These are phyloP conservation scores for Nixonia krombeini DNA, from an alignment of 1,140 invertebrate genomes.

Conservation along the genomic window DNA sequence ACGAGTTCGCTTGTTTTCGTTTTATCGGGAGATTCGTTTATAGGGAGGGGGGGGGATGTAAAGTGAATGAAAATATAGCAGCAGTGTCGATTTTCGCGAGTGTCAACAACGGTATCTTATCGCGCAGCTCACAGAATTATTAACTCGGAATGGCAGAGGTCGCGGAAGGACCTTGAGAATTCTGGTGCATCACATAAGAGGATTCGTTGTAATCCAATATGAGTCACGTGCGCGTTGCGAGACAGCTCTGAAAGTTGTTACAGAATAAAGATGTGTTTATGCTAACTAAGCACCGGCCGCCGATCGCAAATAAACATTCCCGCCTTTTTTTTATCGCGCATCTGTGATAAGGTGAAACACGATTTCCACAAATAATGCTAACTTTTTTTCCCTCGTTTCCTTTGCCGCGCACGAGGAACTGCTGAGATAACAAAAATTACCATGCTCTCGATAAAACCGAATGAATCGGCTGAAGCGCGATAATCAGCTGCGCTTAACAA, in stretches of 20 bases:
- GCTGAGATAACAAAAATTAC: no score
- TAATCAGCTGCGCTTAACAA: no score
- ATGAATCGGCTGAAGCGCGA: no score
- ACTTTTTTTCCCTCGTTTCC: no score
- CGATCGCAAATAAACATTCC: conserved; percentile 37
- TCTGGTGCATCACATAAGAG: conserved; percentile 54
- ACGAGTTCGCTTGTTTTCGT: no score
- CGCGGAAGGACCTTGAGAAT: conserved; percentile 44
- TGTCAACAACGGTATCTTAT: conserved; percentile 14
- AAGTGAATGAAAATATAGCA: no score
- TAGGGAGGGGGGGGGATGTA: no score
- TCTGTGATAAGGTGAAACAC: no score
- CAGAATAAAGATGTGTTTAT: conserved; percentile 36
- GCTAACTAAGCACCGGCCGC: conserved; percentile 30
- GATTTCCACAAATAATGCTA: no score
- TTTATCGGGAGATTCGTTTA: no score
- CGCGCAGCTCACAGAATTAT: conserved; percentile 25
- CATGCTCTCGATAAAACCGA: no score
- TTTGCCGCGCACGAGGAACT: no score
- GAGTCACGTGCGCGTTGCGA: conserved; percentile 50
- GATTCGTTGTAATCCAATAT: conserved; percentile 66
- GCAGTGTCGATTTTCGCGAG: conserved; percentile 11
- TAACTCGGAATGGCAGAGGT: conserved; percentile 49
- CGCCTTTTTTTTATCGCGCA: conserved; percentile 9
- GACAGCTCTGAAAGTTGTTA: conserved; percentile 25